Evolutionary conservation across 2,888 invertebrate species (phyloP).

Genomic region (Aphidius colemani): DNA sequence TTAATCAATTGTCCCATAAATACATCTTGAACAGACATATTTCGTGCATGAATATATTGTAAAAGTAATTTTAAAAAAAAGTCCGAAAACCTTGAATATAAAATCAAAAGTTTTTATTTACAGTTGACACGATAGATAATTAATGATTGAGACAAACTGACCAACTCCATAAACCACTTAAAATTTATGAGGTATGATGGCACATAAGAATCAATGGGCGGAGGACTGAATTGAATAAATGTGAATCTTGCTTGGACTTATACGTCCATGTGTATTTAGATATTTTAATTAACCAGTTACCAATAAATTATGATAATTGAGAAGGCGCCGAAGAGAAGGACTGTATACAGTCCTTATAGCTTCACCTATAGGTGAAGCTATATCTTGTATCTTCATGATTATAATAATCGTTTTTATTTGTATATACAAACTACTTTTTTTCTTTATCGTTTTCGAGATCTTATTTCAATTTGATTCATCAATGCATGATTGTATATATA

Average conservation of each 20-base stretch:
- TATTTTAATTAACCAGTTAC: constrained; percentile 57
- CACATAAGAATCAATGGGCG: constrained; percentile 27
- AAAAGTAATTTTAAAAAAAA: constrained; percentile 28
- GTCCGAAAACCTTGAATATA: constrained; percentile 21
- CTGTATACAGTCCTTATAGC: no score
- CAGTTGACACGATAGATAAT: constrained; percentile 57
- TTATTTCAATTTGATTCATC: no score
- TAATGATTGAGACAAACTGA: constrained; percentile 49
- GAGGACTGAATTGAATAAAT: constrained; percentile 25
- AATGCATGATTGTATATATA: no score
- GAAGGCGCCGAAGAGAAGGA: constrained; percentile 25
- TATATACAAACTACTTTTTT: no score
- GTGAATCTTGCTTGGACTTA: constrained; percentile 36
- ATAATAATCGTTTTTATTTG: no score
- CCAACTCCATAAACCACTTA: constrained; percentile 50
- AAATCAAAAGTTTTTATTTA: constrained; percentile 30
- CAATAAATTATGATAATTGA: constrained; percentile 58
- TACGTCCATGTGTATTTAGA: constrained; percentile 50
- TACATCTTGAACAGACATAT: constrained; percentile 41
- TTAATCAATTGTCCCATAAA: constrained; percentile 42
- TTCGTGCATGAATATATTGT: constrained; percentile 25
- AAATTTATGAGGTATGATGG: constrained; percentile 55
- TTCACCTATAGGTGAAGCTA: background rate
- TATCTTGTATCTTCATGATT: background rate
- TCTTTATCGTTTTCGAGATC: no score